Percentiles rank a stretch among this genome's conserved stretches.
phyloP scores from a whole-genome alignment of 2,888 invertebrate genomes.

The Nycteola revayana region DNA sequence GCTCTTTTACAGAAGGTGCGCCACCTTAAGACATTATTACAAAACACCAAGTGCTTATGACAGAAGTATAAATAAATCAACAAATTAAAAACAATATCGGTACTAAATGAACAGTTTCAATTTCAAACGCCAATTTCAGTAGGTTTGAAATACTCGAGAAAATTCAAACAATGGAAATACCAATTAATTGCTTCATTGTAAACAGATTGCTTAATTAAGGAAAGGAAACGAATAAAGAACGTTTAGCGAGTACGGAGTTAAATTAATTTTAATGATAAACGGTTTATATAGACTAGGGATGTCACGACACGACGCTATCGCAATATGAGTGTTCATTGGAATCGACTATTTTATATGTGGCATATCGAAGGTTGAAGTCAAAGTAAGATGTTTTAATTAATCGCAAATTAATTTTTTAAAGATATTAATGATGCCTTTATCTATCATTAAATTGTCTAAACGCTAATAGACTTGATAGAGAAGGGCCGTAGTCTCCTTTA shows the following conservation, averaged over 20 bases:
- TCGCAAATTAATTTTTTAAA: no score
- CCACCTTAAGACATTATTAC: no score
- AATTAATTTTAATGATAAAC: conserved; percentile 80
- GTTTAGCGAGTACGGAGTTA: conserved; percentile 69
- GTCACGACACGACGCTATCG: no score
- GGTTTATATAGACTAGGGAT: conserved; percentile 58
- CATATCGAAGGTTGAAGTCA: no score
- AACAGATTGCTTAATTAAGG: conserved; percentile 81
- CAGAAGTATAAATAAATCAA: conserved; percentile 20
- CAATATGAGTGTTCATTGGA: no score
- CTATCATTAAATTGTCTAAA: no score
- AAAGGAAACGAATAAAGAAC: conserved; percentile 75
- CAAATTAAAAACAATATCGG: conserved; percentile 31
- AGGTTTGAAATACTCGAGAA: conserved; percentile 57
- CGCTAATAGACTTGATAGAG: no score
- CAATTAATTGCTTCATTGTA: conserved; percentile 79
- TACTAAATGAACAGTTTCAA: conserved; percentile 43
- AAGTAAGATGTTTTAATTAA: no score
- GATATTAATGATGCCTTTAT: no score
- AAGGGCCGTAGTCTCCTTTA: no score
- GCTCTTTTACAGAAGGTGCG: no score
- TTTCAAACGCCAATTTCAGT: conserved; percentile 46
- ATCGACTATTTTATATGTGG: no score
- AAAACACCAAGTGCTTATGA: not conserved
- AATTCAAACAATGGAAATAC: conserved; percentile 66